These are phyloP conservation scores for Oryzias woworae DNA, from an alignment of 2,113 vertebrate species.

Conservation along the genomic window DNA sequence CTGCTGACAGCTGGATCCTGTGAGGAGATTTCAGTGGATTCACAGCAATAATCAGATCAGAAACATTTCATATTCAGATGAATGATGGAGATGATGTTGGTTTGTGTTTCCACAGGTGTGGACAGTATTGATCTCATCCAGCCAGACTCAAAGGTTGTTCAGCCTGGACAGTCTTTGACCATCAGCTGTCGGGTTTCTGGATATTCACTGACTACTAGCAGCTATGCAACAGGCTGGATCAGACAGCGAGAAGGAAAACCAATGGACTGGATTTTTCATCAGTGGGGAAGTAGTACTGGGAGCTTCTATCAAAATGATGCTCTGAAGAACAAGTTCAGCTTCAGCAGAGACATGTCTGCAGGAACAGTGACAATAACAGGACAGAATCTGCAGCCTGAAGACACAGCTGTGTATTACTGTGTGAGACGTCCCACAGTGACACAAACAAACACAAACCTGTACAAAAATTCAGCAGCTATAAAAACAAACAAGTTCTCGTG, in stretches of 20 bases:
- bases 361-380: conserved; percentile 34
- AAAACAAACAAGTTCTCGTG: background rate
- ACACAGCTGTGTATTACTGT: conserved; percentile 8
- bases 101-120: conserved; percentile 8
- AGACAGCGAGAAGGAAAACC: conserved; percentile 34
- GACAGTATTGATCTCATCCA: conserved; percentile 16
- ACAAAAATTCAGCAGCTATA: background rate
- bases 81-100: background rate
- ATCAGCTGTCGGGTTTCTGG: conserved; percentile 2
- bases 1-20: conserved; percentile 13
- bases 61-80: background rate
- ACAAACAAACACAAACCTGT: background rate
- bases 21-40: conserved; percentile 12
- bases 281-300: background rate
- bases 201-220: background rate
- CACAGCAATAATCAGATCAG: background rate
- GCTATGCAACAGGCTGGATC: conserved; percentile 42
- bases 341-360: conserved; percentile 40
- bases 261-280: background rate
- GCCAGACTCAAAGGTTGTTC: background rate
- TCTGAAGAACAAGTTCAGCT: conserved; percentile 48
- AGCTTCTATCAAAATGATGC: fast-evolving
- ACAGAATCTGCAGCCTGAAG: conserved; percentile 20
- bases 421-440: background rate
- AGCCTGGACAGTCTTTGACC: conserved; percentile 7